Percentiles rank a stretch among this genome's conserved stretches.
These are phyloP conservation scores for Dendropsophus ebraccatus DNA, from an alignment of 2,113 vertebrate genomes.

Conservation along the genomic window DNA sequence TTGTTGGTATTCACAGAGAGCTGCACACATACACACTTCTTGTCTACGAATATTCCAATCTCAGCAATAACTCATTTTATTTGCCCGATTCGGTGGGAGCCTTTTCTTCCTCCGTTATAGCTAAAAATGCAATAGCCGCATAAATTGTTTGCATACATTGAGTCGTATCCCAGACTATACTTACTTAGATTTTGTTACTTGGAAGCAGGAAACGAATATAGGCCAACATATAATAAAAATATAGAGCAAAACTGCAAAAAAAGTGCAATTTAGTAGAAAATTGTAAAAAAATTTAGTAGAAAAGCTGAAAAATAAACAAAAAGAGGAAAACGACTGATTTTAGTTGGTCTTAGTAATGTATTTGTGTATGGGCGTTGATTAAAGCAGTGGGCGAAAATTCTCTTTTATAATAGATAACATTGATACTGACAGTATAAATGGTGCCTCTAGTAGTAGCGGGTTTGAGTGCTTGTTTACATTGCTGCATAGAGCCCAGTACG, in stretches of 20 bases:
- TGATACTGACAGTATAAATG: not conserved
- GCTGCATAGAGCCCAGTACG: constrained; percentile 56
- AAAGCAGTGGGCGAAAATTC: not conserved
- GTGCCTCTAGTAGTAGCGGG: not conserved
- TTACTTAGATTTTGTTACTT: not conserved
- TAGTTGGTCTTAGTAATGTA: not conserved
- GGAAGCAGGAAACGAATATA: not conserved
- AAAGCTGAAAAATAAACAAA: not conserved
- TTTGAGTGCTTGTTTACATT: constrained; percentile 12
- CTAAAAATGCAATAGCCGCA: constrained; percentile 6
- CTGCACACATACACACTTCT: constrained; percentile 59
- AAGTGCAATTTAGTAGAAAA: not conserved
- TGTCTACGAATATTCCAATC: constrained; percentile 48
- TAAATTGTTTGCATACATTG: not conserved
- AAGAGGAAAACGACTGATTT: not conserved
- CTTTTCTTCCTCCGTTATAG: not conserved
- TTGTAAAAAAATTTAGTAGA: not conserved
- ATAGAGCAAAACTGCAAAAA: not conserved
- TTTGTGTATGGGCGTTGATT: not conserved
- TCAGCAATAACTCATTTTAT: constrained; percentile 62
- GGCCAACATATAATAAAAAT: not conserved
- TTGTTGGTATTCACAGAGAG: constrained; percentile 64
- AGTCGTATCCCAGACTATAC: not conserved
- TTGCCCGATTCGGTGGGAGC: not conserved
- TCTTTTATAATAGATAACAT: not conserved